phyloP scores from a whole-genome alignment of 2,888 invertebrate genomes.

The Hirtodrosophila duncani region DNA sequence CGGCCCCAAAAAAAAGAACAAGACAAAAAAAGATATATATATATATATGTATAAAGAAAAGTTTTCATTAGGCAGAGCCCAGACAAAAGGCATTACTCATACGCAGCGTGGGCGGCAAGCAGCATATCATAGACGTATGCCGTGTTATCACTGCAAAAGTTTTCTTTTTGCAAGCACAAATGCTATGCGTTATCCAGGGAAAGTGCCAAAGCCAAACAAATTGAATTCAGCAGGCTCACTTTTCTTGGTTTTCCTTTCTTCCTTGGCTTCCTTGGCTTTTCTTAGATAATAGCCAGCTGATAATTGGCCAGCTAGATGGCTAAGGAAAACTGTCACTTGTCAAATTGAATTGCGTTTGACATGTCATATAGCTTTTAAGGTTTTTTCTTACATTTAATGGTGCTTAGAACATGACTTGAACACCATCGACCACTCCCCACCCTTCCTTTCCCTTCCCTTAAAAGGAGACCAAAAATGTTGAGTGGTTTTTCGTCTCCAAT shows the following conservation, averaged over 20 bases:
- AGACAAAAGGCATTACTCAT: too few relatives aligned
- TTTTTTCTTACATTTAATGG: slow-evolving; percentile 68
- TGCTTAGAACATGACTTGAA: slow-evolving; percentile 2
- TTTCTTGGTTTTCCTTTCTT: too few relatives aligned
- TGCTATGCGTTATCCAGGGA: too few relatives aligned
- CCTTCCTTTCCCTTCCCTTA: too few relatives aligned
- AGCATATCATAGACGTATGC: slow-evolving; percentile 2
- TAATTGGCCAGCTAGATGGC: slow-evolving; percentile 21
- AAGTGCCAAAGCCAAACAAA: slow-evolving; percentile 43
- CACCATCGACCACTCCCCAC: too few relatives aligned
- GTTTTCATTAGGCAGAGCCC: background rate
- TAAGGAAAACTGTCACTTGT: slow-evolving; percentile 4
- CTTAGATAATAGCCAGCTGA: slow-evolving; percentile 30
- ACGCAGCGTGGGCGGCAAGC: too few relatives aligned
- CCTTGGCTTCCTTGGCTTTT: too few relatives aligned
- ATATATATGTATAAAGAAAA: background rate
- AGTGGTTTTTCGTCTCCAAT: slow-evolving; percentile 34
- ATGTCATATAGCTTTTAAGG: slow-evolving; percentile 68
- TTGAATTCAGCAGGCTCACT: slow-evolving; percentile 49
- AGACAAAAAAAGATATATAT: background rate
- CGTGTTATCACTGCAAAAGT: slow-evolving; percentile 58
- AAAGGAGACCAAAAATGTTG: too few relatives aligned
- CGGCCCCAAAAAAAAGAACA: slow-evolving; percentile 46
- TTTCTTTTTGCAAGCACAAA: slow-evolving; percentile 26
- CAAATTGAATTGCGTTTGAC: slow-evolving; percentile 60